Percentiles rank a stretch among this genome's conserved stretches.
These are phyloP conservation scores for Lobophora halterata DNA, from an alignment of 2,888 invertebrate genomes.

Conservation along the genomic window DNA sequence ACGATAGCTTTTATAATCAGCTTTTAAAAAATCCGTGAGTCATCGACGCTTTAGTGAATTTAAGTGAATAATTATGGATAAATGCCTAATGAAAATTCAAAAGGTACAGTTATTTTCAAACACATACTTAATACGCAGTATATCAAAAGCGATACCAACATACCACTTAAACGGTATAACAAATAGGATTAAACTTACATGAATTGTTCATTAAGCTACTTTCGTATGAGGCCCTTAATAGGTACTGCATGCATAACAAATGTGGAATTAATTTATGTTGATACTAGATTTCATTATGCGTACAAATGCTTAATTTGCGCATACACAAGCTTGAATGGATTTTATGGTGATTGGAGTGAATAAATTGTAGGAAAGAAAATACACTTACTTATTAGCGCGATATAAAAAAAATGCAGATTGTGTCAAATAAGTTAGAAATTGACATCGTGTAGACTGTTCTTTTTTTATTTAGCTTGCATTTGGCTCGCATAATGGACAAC, in stretches of 20 bases:
- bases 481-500: too few species aligned
- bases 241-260: conserved; percentile 44
- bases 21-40: too few species aligned
- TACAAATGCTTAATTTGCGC: conserved; percentile 3
- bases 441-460: too few species aligned
- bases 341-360: too few species aligned
- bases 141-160: conserved; percentile 33
- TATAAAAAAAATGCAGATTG: too few species aligned
- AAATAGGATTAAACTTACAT: conserved; percentile 53
- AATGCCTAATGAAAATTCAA: conserved; percentile 13
- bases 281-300: conserved; percentile 18
- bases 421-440: too few species aligned
- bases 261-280: conserved; percentile 18
- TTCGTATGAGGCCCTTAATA: conserved; percentile 41
- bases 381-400: too few species aligned
- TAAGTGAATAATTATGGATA: too few species aligned
- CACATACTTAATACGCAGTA: conserved; percentile 23
- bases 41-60: too few species aligned
- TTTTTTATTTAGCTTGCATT: too few species aligned
- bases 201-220: conserved; percentile 59
- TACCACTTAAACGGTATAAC: conserved; percentile 43
- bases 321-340: neutral
- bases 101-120: conserved; percentile 14
- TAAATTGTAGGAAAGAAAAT: too few species aligned
- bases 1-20: too few species aligned